Conservation (phyloP, 1,140 invertebrate species). For the Drosophila cardini region DNA sequence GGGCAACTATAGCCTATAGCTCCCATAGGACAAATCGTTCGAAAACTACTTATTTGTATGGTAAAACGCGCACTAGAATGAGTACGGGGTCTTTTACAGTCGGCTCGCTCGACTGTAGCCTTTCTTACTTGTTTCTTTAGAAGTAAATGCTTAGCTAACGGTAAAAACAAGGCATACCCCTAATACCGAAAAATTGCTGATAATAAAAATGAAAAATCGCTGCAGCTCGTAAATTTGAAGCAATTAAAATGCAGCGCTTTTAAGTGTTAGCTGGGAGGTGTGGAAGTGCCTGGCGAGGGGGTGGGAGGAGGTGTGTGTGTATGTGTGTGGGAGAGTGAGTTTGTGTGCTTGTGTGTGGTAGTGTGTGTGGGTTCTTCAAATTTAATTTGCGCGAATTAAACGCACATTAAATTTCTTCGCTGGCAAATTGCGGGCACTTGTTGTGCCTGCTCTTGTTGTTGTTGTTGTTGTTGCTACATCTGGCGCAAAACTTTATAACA, state of each 20-base stretch:
- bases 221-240: slow-evolving; percentile 46
- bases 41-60: too few species aligned
- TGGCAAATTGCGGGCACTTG: slow-evolving; percentile 43
- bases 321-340: background rate
- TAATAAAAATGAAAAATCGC: slow-evolving; percentile 65
- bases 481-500: slow-evolving; percentile 50
- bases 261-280: background rate
- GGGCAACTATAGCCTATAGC: too few species aligned
- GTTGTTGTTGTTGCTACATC: slow-evolving; percentile 46
- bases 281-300: background rate
- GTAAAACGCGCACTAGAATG: too few species aligned
- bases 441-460: slow-evolving; percentile 11
- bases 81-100: too few species aligned
- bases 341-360: slow-evolving; percentile 2
- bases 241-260: slow-evolving; percentile 53
- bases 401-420: slow-evolving; percentile 72
- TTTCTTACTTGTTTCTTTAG: slow-evolving; percentile 4
- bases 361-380: slow-evolving; percentile 40
- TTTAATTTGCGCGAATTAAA: slow-evolving; percentile 77
- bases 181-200: slow-evolving; percentile 3
- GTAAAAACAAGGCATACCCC: background rate
- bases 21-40: too few species aligned
- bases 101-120: too few species aligned
- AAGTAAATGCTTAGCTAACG: background rate
- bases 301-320: background rate